Evolutionary conservation across 2,113 vertebrate species (phyloP).

Genomic region (Nerophis ophidion): DNA sequence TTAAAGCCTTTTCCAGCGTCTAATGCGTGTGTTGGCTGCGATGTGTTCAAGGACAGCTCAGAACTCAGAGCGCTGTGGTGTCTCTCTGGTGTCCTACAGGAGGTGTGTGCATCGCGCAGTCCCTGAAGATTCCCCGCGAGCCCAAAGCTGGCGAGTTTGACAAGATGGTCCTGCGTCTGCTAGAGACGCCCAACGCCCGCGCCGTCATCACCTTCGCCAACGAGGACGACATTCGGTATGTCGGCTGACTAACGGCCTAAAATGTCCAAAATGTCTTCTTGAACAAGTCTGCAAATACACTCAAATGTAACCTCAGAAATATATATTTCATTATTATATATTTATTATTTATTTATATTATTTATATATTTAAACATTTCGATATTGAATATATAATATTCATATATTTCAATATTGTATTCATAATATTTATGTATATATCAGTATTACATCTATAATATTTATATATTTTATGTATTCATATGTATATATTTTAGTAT

Average conservation of each 20-base stretch:
- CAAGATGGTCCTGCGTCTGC: constrained; percentile 85
- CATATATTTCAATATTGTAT: no score
- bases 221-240: constrained; percentile 92
- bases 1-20: no score
- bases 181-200: constrained; percentile 91
- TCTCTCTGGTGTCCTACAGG: constrained; percentile 64
- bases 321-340: no score
- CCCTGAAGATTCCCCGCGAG: constrained; percentile 91
- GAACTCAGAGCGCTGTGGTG: background rate
- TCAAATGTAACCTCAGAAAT: no score
- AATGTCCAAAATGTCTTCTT: background rate
- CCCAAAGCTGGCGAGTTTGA: constrained; percentile 90
- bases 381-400: no score
- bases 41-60: background rate
- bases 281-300: no score
- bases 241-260: background rate
- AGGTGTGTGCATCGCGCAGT: constrained; percentile 94
- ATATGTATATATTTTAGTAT: no score
- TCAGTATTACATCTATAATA: no score
- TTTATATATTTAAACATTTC: no score
- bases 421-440: no score
- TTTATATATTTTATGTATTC: no score
- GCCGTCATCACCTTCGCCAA: constrained; percentile 94
- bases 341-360: no score
- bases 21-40: background rate